Base-by-base conservation (phyloP, 2,888 invertebrate genomes). In the Pristionchus maxplancki region DNA sequence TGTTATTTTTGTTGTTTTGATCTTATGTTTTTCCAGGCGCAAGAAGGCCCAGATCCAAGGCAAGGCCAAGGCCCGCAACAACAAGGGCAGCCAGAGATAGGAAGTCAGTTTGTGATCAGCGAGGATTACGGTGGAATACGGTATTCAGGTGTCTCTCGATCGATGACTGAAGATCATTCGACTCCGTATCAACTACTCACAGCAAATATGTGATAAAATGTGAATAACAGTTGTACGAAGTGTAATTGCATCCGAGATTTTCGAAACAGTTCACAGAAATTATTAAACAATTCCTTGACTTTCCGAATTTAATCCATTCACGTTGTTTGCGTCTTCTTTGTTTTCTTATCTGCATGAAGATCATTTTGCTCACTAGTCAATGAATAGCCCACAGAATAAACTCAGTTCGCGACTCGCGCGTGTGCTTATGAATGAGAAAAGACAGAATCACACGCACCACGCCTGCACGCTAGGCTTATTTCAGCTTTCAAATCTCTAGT, bases 21-120 rank as follows among this genome's bases (percentile, higher is more conserved):
- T 64, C 3, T 64, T 17, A 37, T 40, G 2, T 24, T 9, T n/a
- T 58, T 15, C 24, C 71, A 71, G 71, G 37, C 71, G 71, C 6
- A 71, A 71, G 37, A 71, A 71, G 37, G 6, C 37, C 17, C 71
- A 71, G 37, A 9, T 34, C 17, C n/a, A 71, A 20, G 17, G 24
- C 20, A 71, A 71, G 37, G 20, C 20, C 24, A 58, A 37, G 37
- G 71, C 64, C 31, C 28, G 13, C 20, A 64, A 64, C 71, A 71
- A 71, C 71, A 71, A 71, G 71, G 71, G 71, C 15, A 71, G 71
- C 71, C 9, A 6, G 37, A 40, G 71, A 71, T 71, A 71, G 71
- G 20, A 37, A 71, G 71, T 71, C 37, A 37, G 71, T 37, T 40
- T 37, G 37, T 37, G 71, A 71, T 71, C 6, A 1, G 13, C 6